Evolutionary conservation across 2,888 invertebrate genomes (phyloP), one percentile per base, ranked within the genome.

Genomic region (Rhingia rostrata): DNA sequence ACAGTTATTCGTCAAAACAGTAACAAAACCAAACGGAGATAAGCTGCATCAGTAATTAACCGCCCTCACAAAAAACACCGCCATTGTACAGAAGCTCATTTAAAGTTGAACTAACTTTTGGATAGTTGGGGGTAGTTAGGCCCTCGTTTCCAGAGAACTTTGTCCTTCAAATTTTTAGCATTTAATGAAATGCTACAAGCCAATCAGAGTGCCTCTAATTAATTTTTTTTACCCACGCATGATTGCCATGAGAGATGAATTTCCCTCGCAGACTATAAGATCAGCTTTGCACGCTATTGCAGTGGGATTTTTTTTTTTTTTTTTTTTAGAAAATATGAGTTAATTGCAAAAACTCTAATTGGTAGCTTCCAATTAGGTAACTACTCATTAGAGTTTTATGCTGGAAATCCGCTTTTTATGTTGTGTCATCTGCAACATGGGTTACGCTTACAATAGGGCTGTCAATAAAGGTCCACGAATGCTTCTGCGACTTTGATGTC

Each of bases 191-290:
- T 14, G 14, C 51, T 32, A 51, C 41, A 39, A 47, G 30, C 39
- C 39, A 66, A 66, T 54, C 53, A 43, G 53, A 39, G 33, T 53
- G 41, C 51, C 39, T 64, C 51, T 64, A 64, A 64, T 64, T 53
- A 53, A 64, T 22, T 22, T 22, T 1, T 22, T 22, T 3, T 49
- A 9, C 32, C 51, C 33, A 53, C 33, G 51, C 51, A 32, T n/a
- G 32, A 32, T 22, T 22, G 22, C 22, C 2, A 2, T 22, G 22
- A 22, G 22, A 22, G 22, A 22, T 22, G n/a, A n/a, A n/a, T n/a
- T n/a, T n/a, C 30, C 49, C 10, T 4, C 6, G 9, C 14, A 14
- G 47, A 47, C 22, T 49, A 49, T 49, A 9, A 22, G 47, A 14
- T 47, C 22, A 22, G 22, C 47, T 49, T 10, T 22, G 30, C 30